A percentile compares a stretch with the other conserved stretches of the same genome.
Evolutionary conservation across 2,888 invertebrate genomes (phyloP).

Genomic region (Cecidostiba fungosa): DNA sequence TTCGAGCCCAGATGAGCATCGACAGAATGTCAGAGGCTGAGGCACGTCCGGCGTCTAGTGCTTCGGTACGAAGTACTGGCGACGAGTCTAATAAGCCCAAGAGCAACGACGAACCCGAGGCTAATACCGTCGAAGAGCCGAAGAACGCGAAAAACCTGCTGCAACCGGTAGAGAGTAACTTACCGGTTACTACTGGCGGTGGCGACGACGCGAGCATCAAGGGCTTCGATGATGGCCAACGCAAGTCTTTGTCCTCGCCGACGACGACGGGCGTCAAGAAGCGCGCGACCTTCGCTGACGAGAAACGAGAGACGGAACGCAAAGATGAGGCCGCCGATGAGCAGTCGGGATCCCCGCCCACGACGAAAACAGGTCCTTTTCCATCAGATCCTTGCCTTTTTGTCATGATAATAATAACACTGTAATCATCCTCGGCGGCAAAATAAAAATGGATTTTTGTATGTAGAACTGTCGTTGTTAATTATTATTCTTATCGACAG

Average conservation of each 20-base stretch:
- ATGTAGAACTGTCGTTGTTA: too few relatives aligned
- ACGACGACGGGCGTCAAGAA: constrained; percentile 62
- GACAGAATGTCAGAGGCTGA: constrained; percentile 71
- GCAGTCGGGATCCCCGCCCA: background rate
- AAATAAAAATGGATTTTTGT: too few relatives aligned
- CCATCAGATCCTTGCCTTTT: too few relatives aligned
- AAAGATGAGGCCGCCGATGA: too few relatives aligned
- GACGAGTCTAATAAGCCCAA: too few relatives aligned
- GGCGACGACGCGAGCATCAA: constrained; percentile 64
- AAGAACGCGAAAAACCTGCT: background rate
- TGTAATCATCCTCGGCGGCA: too few relatives aligned
- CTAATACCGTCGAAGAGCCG: background rate
- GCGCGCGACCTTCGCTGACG: constrained; percentile 63
- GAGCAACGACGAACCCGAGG: background rate
- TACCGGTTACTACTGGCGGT: too few relatives aligned
- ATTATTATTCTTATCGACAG: constrained; percentile 83
- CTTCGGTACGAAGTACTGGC: too few relatives aligned
- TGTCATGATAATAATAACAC: too few relatives aligned
- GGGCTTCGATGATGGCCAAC: constrained; percentile 75
- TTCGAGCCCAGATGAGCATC: constrained; percentile 65
- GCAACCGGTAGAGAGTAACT: background rate
- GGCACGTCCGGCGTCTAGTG: too few relatives aligned
- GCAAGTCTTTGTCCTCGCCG: constrained; percentile 70
- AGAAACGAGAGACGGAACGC: background rate
- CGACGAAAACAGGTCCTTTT: constrained; percentile 68